Evolutionary conservation across 2,888 invertebrate genomes (phyloP).

Genomic region (Orgyia antiqua): DNA sequence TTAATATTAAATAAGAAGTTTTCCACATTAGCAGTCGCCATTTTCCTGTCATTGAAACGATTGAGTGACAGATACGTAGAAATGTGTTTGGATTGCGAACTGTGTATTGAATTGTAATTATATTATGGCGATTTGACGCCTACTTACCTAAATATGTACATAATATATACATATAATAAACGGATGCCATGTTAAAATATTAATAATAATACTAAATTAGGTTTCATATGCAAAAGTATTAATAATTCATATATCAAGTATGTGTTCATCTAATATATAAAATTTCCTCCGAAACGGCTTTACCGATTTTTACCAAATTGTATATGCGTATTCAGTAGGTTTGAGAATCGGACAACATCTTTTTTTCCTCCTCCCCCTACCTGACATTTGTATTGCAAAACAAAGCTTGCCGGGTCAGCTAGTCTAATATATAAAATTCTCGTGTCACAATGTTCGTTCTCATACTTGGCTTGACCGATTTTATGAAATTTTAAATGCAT

Average conservation of each 20-base stretch:
- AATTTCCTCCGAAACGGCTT: no score
- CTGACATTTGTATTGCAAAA: no score
- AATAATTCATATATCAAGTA: constrained; percentile 8
- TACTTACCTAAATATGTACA: constrained; percentile 35
- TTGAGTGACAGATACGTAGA: constrained; percentile 46
- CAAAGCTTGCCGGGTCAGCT: no score
- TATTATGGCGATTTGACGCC: constrained; percentile 36
- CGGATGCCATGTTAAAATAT: constrained; percentile 11
- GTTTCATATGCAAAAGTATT: constrained; percentile 2
- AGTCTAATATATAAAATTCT: no score
- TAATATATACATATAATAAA: constrained; percentile 22
- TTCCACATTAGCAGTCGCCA: constrained; percentile 49
- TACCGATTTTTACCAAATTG: no score
- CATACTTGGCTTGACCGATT: no score
- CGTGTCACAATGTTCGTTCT: no score
- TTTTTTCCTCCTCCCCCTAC: not conserved
- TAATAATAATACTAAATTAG: constrained; percentile 9
- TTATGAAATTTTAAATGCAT: no score
- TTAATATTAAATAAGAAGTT: constrained; percentile 56
- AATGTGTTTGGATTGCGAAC: constrained; percentile 43
- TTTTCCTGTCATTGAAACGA: constrained; percentile 61
- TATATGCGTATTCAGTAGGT: no score
- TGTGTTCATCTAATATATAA: not conserved
- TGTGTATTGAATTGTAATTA: constrained; percentile 39
- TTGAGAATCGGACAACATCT: no score